Evolutionary conservation across 2,113 vertebrate genomes (phyloP), one percentile per base, ranked within the genome.

Genomic region (Indicator maculatus): DNA sequence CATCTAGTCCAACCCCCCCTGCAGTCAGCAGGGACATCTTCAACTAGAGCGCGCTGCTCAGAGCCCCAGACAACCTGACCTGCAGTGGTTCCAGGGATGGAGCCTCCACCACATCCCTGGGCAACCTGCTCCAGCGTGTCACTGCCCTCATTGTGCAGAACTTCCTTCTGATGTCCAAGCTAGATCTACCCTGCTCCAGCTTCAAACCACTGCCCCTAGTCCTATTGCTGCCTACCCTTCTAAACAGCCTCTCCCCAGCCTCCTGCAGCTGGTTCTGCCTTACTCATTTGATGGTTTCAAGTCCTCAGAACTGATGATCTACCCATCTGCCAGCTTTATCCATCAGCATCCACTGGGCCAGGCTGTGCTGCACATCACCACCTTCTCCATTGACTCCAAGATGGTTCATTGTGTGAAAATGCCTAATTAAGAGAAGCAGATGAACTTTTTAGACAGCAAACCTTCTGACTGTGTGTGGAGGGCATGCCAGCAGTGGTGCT

Each of bases 401-500:
- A 23, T 9, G 61, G 58, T 38, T 78, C 77, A 50, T 30, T 61
- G 90, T 50, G 55, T 39, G 45, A 55, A 84, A 92, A 53, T 3
- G 9, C 82, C 86, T 93, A 79, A 95, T 89, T 90, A 88, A 38
- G 67, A 86, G 83, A 31, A 79, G 79, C 71, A 8, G 50, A 95
- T 18, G 75, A 88, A 71, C 33, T 70, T 90, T 84, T 91, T n/a
- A 55, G 58, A 31, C 77, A 85, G 86, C 13, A 88, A 87, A 69
- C 69, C 67, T 33, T 19, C 18, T 4, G 36, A 18, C 56, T 91
- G 59, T 58, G 58, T 9, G 56, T 2, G 24, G 63, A 74, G 71
- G 24, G 56, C 58, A 53, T 11, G 33, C 0, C 38, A 86, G 66
- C 7, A 1, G 60, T 20, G 66, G 45, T 16, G 44, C 47, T 71